phyloP scores from a whole-genome alignment of 2,113 vertebrate genomes.

The Cyphomyrus plagiostoma region DNA sequence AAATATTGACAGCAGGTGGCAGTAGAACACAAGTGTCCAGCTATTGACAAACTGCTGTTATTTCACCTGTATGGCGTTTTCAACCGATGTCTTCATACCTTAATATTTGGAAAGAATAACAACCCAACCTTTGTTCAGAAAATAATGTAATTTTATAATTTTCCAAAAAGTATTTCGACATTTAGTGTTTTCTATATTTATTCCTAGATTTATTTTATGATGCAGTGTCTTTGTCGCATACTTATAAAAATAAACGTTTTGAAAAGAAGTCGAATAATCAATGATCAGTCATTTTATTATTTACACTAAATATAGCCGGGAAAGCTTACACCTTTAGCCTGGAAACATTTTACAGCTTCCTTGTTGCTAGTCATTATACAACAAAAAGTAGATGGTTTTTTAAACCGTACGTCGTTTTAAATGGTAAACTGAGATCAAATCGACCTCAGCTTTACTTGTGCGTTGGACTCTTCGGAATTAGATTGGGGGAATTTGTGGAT shows the following conservation, averaged over 20 bases:
- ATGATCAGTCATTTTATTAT: neutral
- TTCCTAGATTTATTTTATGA: neutral
- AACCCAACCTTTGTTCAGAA: neutral
- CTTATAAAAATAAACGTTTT: neutral
- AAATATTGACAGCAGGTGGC: conserved; percentile 16
- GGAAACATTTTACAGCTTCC: neutral
- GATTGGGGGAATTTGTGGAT: conserved; percentile 1
- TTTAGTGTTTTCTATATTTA: neutral
- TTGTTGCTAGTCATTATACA: neutral
- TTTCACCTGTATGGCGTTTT: neutral
- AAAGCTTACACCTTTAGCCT: neutral
- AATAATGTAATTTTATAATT: neutral
- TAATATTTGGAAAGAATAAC: neutral
- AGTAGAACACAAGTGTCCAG: neutral
- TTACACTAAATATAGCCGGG: neutral
- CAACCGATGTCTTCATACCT: neutral
- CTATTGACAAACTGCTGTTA: neutral
- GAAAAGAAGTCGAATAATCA: neutral
- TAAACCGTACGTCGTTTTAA: neutral
- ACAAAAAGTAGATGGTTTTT: neutral
- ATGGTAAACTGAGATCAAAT: neutral
- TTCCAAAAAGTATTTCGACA: neutral
- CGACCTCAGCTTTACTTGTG: neutral
- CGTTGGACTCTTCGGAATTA: neutral
- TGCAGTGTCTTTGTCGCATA: neutral